A percentile compares a stretch with the other conserved stretches of the same genome.
These are phyloP conservation scores for Drosophila robusta DNA, from an alignment of 2,888 invertebrate species.

Conservation along the genomic window DNA sequence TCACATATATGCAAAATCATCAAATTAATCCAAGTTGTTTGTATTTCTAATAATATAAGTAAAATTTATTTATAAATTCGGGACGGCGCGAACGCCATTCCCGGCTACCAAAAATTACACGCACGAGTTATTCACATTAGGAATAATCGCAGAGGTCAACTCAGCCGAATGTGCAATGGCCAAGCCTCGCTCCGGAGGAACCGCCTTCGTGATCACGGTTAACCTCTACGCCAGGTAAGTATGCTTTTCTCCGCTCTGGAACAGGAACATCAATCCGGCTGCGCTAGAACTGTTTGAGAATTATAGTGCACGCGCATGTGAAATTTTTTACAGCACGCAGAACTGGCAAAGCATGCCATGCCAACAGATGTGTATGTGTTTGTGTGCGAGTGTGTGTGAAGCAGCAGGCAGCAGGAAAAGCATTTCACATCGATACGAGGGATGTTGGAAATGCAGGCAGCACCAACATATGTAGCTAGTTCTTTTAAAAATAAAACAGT, in stretches of 20 bases:
- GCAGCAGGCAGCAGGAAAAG: constrained; percentile 1
- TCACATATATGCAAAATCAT: too few species aligned
- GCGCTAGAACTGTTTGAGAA: constrained; percentile 54
- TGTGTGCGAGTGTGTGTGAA: constrained; percentile 6
- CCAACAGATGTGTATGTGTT: constrained; percentile 3
- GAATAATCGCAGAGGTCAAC: constrained; percentile 79
- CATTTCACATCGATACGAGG: constrained; percentile 1
- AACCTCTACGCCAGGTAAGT: constrained; percentile 77
- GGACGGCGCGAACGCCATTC: constrained; percentile 76
- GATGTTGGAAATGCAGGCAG: not conserved
- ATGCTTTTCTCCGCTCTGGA: constrained; percentile 43
- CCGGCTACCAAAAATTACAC: constrained; percentile 78
- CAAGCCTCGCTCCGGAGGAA: constrained; percentile 74
- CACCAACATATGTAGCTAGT: not conserved
- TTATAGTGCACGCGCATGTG: constrained; percentile 12
- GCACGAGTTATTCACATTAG: constrained; percentile 78
- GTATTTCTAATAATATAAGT: too few species aligned
- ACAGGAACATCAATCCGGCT: not conserved
- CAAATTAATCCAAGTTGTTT: not conserved
- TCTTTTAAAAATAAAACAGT: not conserved
- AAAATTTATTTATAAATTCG: constrained; percentile 56
- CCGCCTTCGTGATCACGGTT: constrained; percentile 77
- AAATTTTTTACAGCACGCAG: constrained; percentile 13
- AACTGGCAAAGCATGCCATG: constrained; percentile 20
- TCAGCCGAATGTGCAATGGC: constrained; percentile 73